Percentiles rank a stretch among this genome's conserved stretches.
phyloP scores from a whole-genome alignment of 2,888 invertebrate genomes.

The Dolomedes plantarius region DNA sequence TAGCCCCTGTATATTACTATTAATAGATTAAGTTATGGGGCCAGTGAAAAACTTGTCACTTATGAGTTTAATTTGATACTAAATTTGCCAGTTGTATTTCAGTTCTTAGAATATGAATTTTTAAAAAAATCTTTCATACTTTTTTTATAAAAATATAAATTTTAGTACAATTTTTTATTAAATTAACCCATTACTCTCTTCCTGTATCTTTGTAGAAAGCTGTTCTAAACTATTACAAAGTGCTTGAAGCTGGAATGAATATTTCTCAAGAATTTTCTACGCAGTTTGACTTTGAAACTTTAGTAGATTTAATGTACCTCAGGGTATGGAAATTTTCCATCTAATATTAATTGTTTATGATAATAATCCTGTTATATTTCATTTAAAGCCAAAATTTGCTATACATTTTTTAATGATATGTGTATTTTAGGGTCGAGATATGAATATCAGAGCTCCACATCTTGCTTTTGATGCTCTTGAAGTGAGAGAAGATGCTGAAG shows the following conservation, averaged over 20 bases:
- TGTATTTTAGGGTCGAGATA: constrained; percentile 60
- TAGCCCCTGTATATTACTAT: too few relatives aligned
- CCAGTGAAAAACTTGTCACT: too few relatives aligned
- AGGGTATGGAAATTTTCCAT: constrained; percentile 34
- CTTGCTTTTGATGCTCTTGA: constrained; percentile 57
- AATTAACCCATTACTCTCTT: too few relatives aligned
- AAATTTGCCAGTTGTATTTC: too few relatives aligned
- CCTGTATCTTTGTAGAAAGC: constrained; percentile 47
- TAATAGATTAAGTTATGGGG: too few relatives aligned
- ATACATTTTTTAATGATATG: not conserved
- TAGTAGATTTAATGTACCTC: constrained; percentile 60
- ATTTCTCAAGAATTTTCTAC: constrained; percentile 47
- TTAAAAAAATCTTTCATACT: too few relatives aligned
- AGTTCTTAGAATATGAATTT: too few relatives aligned
- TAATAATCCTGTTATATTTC: not conserved
- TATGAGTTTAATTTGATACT: too few relatives aligned
- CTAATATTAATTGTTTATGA: not conserved
- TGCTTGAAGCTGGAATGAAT: constrained; percentile 35
- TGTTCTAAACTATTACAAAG: constrained; percentile 38
- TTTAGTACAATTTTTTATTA: too few relatives aligned
- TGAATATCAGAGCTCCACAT: constrained; percentile 56
- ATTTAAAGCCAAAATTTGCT: not conserved
- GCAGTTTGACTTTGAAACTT: constrained; percentile 65
- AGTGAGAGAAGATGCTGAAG: constrained; percentile 63
- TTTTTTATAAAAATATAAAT: too few relatives aligned